A percentile compares a stretch with the other conserved stretches of the same genome.
Evolutionary conservation across 2,888 invertebrate genomes (phyloP).

Genomic region (Caenorhabditis wallacei): DNA sequence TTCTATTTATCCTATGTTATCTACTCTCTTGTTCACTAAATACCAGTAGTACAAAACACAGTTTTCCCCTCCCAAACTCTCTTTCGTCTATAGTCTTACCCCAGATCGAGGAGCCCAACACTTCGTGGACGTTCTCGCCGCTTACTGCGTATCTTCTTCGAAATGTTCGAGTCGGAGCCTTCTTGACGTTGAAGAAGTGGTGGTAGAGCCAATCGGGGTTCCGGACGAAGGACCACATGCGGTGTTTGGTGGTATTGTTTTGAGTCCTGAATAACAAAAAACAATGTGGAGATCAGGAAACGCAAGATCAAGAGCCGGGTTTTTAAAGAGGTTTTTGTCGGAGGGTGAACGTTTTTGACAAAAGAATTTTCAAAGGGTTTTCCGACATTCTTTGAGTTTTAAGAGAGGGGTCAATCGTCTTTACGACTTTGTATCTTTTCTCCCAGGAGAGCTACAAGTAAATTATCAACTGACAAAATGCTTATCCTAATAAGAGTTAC

Average conservation of each 20-base stretch:
- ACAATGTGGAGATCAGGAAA: background rate
- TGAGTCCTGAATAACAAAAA: constrained; percentile 6
- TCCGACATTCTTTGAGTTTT: constrained; percentile 29
- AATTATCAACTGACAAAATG: too few relatives aligned
- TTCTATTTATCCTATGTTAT: constrained; percentile 31
- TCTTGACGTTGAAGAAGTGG: constrained; percentile 66
- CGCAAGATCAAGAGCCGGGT: constrained; percentile 23
- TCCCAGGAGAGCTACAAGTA: too few relatives aligned
- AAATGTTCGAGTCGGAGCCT: constrained; percentile 71
- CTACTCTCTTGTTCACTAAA: constrained; percentile 21
- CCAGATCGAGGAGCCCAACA: constrained; percentile 67
- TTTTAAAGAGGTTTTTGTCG: constrained; percentile 40
- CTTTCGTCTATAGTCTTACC: constrained; percentile 43
- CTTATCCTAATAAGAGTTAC: too few relatives aligned
- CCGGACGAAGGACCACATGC: constrained; percentile 61
- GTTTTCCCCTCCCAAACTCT: constrained; percentile 9
- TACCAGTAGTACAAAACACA: constrained; percentile 59
- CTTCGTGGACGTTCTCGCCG: constrained; percentile 70
- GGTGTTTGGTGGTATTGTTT: constrained; percentile 28
- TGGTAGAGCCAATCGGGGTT: constrained; percentile 52
- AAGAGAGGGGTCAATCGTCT: too few relatives aligned
- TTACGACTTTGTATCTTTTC: too few relatives aligned
- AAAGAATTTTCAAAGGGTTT: background rate
- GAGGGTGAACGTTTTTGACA: background rate
- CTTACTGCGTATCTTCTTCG: constrained; percentile 72